Conservation (phyloP, 1,140 invertebrate species). For the Brachionus sp. region DNA sequence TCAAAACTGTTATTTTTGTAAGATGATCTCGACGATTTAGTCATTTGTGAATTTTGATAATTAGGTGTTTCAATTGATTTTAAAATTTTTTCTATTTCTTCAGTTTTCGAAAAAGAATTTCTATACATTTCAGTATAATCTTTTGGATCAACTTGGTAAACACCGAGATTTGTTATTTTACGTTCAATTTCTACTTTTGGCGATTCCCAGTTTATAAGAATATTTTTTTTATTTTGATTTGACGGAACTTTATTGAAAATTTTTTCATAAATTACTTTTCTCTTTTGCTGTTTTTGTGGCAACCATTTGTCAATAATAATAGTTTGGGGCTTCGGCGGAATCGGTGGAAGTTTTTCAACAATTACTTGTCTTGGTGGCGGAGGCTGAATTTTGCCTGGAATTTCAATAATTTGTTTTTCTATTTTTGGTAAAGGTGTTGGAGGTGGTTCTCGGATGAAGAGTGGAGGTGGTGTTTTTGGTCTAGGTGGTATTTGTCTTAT, state of each 20-base stretch:
- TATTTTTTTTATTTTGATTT: neutral
- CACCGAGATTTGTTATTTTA: neutral
- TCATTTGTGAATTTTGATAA: neutral
- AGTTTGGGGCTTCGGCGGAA: slow-evolving; percentile 20
- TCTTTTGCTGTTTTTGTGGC: slow-evolving; percentile 18
- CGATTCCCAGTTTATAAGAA: neutral
- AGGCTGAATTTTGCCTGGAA: neutral
- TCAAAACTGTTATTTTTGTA: neutral
- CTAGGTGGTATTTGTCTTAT: neutral
- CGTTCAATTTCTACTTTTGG: neutral
- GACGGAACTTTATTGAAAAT: neutral
- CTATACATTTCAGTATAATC: neutral
- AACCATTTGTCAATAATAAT: slow-evolving; percentile 46
- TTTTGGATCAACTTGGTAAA: neutral
- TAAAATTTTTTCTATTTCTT: neutral
- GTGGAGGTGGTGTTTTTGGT: slow-evolving; percentile 10
- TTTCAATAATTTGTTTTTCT: neutral
- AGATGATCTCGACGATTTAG: neutral
- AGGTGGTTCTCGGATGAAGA: neutral
- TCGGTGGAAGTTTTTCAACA: slow-evolving; percentile 3
- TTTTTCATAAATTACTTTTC: slow-evolving; percentile 24
- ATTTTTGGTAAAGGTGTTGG: neutral
- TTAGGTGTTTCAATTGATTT: neutral
- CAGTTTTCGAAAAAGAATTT: neutral
- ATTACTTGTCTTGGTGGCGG: slow-evolving; percentile 40